Percentiles rank a stretch among this genome's conserved stretches.
Conservation (phyloP, 2,797 vertebrate genomes). For the Hylomyscus alleni region DNA sequence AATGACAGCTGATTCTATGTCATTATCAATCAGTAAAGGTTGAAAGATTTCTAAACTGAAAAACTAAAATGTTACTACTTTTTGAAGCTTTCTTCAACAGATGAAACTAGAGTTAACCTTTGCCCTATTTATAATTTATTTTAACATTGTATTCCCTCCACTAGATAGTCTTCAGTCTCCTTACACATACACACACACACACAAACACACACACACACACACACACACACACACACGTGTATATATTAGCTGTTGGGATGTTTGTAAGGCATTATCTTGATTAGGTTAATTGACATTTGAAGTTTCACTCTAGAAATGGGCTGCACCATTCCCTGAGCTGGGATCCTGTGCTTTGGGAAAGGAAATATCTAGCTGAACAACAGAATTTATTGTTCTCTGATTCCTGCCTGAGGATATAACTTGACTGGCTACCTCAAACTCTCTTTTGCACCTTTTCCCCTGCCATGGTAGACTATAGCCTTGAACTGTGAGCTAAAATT, state of each 20-base stretch:
- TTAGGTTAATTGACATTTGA: neutral
- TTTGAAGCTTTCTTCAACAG: neutral
- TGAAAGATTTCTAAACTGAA: neutral
- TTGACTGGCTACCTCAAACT: neutral
- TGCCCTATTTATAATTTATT: neutral
- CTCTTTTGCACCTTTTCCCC: neutral
- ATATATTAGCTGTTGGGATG: neutral
- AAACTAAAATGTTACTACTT: neutral
- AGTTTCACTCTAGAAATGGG: neutral
- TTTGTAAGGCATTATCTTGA: no score
- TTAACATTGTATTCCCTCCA: neutral
- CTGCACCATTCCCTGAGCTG: neutral
- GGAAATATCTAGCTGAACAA: neutral
- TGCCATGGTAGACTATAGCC: neutral
- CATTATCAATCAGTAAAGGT: neutral
- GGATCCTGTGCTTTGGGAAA: neutral
- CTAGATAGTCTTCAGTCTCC: neutral
- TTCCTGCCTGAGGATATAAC: neutral
- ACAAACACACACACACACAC: no score
- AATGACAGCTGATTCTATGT: neutral
- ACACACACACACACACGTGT: neutral
- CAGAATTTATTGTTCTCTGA: neutral
- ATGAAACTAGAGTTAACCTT: neutral
- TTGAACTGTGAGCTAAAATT: neutral
- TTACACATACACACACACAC: neutral